A percentile compares a stretch with the other conserved stretches of the same genome.
These are phyloP conservation scores for Stichopus horrens DNA, from an alignment of 53 echinoderm and acorn worm genomes.

Conservation along the genomic window DNA sequence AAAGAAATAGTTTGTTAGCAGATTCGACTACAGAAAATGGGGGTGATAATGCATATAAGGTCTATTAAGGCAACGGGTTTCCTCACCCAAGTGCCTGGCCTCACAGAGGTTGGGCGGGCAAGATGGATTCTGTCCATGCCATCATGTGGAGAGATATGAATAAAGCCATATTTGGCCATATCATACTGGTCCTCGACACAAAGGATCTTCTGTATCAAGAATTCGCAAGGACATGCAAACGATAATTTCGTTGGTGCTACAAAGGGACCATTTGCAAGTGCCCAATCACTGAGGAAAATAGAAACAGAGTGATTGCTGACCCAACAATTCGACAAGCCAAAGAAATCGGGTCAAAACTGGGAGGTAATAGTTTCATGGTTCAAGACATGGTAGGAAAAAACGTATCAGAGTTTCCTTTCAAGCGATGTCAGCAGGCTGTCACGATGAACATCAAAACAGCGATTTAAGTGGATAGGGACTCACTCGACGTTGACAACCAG, in stretches of 20 bases:
- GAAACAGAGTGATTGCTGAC: conserved; percentile 37
- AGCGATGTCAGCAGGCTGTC: conserved; percentile 16
- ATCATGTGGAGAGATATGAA: conserved; percentile 39
- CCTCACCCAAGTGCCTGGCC: conserved; percentile 43
- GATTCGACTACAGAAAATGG: conserved; percentile 37
- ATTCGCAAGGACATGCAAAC: conserved; percentile 7
- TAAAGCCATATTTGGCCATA: conserved; percentile 37
- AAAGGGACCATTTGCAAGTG: conserved; percentile 42
- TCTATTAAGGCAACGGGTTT: conserved; percentile 43
- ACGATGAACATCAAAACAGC: conserved; percentile 35
- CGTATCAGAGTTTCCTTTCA: conserved; percentile 9
- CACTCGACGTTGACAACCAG: conserved; percentile 43
- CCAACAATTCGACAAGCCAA: conserved; percentile 21
- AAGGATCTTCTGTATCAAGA: conserved; percentile 31
- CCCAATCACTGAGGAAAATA: conserved; percentile 29
- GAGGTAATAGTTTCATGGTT: neutral
- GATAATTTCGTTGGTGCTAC: conserved; percentile 29
- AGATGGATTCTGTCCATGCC: conserved; percentile 40
- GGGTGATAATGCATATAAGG: conserved; percentile 17
- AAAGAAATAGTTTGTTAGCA: conserved; percentile 48
- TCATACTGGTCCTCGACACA: conserved; percentile 35
- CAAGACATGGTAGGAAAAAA: conserved; percentile 33
- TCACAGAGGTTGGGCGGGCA: conserved; percentile 31
- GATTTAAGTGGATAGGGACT: conserved; percentile 22
- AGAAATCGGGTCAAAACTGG: neutral